These are phyloP conservation scores for Dendrolimus pini DNA, from an alignment of 2,888 invertebrate genomes.

Conservation along the genomic window DNA sequence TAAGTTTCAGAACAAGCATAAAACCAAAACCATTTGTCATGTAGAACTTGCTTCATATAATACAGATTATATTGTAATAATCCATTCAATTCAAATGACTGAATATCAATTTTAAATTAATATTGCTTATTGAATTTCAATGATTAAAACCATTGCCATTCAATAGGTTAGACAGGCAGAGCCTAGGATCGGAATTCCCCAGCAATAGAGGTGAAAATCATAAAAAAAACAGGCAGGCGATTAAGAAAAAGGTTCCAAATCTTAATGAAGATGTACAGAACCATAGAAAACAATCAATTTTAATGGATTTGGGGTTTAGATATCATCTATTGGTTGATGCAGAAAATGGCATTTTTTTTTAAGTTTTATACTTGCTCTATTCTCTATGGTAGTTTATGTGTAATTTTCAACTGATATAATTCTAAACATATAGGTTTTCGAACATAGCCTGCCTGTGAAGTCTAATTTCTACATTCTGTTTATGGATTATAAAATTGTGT, in stretches of 20 bases:
- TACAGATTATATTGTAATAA: too few species aligned
- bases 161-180: neutral
- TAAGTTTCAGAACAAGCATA: slow-evolving; percentile 5
- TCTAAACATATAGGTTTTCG: slow-evolving; percentile 49
- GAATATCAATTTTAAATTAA: slow-evolving; percentile 2
- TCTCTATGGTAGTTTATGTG: too few species aligned
- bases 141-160: too few species aligned
- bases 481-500: slow-evolving; percentile 43
- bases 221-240: neutral
- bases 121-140: too few species aligned
- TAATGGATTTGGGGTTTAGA: too few species aligned
- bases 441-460: slow-evolving; percentile 67
- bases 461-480: slow-evolving; percentile 50
- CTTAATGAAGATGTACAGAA: too few species aligned
- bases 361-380: neutral
- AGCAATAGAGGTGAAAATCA: neutral
- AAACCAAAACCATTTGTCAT: neutral
- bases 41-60: too few species aligned
- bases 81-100: slow-evolving; percentile 22
- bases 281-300: too few species aligned
- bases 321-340: too few species aligned
- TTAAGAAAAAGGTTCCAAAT: too few species aligned
- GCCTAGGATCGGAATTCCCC: slow-evolving; percentile 6
- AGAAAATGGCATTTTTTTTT: too few species aligned
- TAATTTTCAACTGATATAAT: too few species aligned